phyloP scores from a whole-genome alignment of 2,797 vertebrate species.

The Podarcis lilfordi region DNA sequence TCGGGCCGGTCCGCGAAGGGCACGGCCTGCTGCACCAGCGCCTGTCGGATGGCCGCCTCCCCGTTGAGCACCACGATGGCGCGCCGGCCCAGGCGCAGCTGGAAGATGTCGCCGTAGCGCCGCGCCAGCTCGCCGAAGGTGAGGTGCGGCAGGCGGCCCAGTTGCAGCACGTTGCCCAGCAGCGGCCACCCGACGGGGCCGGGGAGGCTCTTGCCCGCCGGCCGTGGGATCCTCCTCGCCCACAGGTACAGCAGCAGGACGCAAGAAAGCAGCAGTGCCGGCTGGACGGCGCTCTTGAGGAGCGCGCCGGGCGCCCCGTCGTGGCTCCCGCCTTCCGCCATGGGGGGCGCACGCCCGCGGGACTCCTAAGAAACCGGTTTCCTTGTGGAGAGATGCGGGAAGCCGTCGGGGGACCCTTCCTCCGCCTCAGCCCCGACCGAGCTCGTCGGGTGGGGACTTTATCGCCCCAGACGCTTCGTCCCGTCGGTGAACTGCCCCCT shows the following conservation, averaged over 20 bases:
- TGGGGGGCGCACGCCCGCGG: constrained; percentile 41
- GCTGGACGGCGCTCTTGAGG: constrained; percentile 78
- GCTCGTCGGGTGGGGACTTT: not conserved
- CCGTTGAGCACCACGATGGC: constrained; percentile 85
- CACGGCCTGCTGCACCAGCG: constrained; percentile 80
- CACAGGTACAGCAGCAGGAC: constrained; percentile 82
- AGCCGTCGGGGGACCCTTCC: not conserved
- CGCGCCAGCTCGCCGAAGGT: constrained; percentile 80
- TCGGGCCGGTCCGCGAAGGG: constrained; percentile 89
- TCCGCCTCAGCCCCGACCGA: not conserved
- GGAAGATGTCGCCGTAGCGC: constrained; percentile 86
- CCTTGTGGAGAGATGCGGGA: not conserved
- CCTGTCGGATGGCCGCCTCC: constrained; percentile 78
- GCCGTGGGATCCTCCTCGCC: constrained; percentile 70
- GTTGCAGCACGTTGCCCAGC: constrained; percentile 87
- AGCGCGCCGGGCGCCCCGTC: not conserved
- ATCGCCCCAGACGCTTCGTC: not conserved
- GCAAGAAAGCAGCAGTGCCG: constrained; percentile 77
- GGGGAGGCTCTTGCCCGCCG: constrained; percentile 69
- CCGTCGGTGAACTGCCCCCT: not conserved
- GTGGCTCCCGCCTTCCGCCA: constrained; percentile 16
- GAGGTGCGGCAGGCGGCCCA: constrained; percentile 87
- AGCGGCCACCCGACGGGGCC: constrained; percentile 88
- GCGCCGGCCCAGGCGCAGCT: constrained; percentile 83
- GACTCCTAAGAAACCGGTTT: too few species aligned